Base-by-base conservation (phyloP, 2,797 vertebrate species). In the Phrynocephalus guinanensis region DNA sequence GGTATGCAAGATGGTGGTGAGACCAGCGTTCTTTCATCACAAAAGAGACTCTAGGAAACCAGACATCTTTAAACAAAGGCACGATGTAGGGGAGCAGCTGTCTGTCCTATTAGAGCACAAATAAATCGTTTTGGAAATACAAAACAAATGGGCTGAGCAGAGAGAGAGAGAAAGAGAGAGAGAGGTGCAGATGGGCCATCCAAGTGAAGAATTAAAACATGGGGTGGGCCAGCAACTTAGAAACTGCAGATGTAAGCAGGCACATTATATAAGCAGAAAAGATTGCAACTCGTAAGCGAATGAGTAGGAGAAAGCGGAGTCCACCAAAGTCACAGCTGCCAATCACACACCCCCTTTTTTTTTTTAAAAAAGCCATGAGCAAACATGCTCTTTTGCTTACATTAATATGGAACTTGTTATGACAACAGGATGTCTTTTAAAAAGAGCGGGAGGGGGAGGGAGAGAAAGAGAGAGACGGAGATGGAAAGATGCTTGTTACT, bases 311-410 rank as follows among this genome's bases (percentile, higher is more conserved):
- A 94, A 93, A 89, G 48, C 85, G 77, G 86, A 91, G 80, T 89
- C 90, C 87, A 71, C 67, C 48, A 87, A 90, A 94, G 92, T 75
- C 88, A 89, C 90, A 88, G 91, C 93, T 94, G 93, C 95, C 95
- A 94, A 94, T 94, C 95, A 94, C 91, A 90, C 93, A 4, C 38
- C 38, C 38, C 38, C n/a, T n/a, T n/a, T 5, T 44, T 44, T 44
- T 38, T 44, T 44, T 4, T 63, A 75, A 63, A 50, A 76, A 94
- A 93, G 93, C 92, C 92, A 92, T 94, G 86, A 91, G 91, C 93
- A 93, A 95, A 94, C 93, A 93, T 95, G 94, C 95, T 95, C 94
- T 91, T 94, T 95, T 94, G 95, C 94, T 95, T 94, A 94, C 89
- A 88, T 94, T 93, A 93, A 95, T 93, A 93, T 95, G 94, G 95